Conservation (phyloP, 2,797 vertebrate genomes). For the Pristis pectinata region DNA sequence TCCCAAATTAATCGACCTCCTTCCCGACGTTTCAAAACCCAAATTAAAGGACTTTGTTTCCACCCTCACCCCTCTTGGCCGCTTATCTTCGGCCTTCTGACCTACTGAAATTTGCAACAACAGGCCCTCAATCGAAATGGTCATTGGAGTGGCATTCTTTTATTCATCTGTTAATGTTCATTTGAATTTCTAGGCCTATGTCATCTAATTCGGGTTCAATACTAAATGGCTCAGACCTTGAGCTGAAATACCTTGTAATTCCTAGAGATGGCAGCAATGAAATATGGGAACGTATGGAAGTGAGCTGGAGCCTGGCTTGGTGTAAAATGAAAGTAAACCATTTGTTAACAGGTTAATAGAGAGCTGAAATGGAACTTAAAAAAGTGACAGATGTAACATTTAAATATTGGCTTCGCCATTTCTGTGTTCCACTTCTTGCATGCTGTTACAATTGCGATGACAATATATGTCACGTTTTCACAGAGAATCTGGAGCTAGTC, state of each 20-base stretch:
- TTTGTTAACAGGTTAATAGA: constrained; percentile 37
- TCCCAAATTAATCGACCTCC: too few relatives aligned
- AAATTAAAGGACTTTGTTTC: too few relatives aligned
- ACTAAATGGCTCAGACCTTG: background rate
- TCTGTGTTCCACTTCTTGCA: constrained; percentile 23
- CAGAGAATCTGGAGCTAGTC: background rate
- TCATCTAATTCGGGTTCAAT: too few relatives aligned
- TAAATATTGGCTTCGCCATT: constrained; percentile 28
- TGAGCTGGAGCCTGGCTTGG: background rate
- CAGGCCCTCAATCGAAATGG: too few relatives aligned
- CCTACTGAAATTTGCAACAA: too few relatives aligned
- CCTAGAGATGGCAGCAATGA: constrained; percentile 28
- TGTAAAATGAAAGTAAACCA: constrained; percentile 7
- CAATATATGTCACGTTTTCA: constrained; percentile 1
- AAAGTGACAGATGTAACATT: constrained; percentile 26
- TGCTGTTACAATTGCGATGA: constrained; percentile 8
- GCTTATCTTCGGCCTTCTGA: too few relatives aligned
- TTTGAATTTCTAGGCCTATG: too few relatives aligned
- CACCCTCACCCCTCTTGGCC: too few relatives aligned
- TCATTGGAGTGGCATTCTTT: too few relatives aligned
- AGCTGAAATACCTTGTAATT: background rate
- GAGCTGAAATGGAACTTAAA: constrained; percentile 22
- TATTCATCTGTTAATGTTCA: too few relatives aligned
- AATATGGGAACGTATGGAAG: background rate
- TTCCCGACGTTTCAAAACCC: too few relatives aligned